phyloP scores from a whole-genome alignment of 1,140 invertebrate genomes.

The Lordiphosa clarofinis region DNA sequence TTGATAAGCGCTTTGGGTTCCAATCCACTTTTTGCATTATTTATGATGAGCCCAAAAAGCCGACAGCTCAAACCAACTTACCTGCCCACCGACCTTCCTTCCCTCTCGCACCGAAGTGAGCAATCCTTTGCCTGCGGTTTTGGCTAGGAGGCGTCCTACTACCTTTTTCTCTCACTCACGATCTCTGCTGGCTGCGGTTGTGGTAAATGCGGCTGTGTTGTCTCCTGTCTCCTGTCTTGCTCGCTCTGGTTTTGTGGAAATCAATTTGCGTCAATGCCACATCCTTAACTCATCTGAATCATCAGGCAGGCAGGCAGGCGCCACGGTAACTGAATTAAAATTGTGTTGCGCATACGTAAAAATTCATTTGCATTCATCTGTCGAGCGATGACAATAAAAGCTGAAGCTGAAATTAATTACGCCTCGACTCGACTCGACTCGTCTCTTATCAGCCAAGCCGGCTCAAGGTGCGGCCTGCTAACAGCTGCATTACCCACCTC shows the following conservation, averaged over 20 bases:
- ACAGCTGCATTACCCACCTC: slow-evolving; percentile 18
- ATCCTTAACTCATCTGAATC: slow-evolving; percentile 15
- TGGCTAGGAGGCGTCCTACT: slow-evolving; percentile 16
- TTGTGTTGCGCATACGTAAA: slow-evolving; percentile 41
- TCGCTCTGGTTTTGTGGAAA: slow-evolving; percentile 24
- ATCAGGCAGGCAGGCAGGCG: slow-evolving; percentile 3
- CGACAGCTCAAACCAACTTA: slow-evolving; percentile 11
- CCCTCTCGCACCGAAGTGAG: slow-evolving; percentile 3
- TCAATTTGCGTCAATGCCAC: slow-evolving; percentile 52
- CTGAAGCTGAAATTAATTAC: slow-evolving; percentile 61
- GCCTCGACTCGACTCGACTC: slow-evolving; percentile 31
- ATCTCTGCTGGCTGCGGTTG: slow-evolving; percentile 37
- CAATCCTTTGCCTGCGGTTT: slow-evolving; percentile 62
- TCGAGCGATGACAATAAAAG: slow-evolving; percentile 4
- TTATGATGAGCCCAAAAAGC: slow-evolving; percentile 45
- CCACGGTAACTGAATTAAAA: slow-evolving; percentile 39
- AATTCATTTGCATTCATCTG: slow-evolving; percentile 64
- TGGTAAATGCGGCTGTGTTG: slow-evolving; percentile 28
- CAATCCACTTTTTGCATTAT: slow-evolving; percentile 50
- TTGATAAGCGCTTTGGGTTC: slow-evolving; percentile 38
- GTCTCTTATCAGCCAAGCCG: slow-evolving; percentile 32
- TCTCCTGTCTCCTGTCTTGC: slow-evolving; percentile 8
- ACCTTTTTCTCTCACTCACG: slow-evolving; percentile 8
- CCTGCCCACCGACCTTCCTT: background rate
- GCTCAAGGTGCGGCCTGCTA: slow-evolving; percentile 37